These are phyloP conservation scores for Fukomys damarensis DNA, from an alignment of 2,113 vertebrate species.

Conservation along the genomic window DNA sequence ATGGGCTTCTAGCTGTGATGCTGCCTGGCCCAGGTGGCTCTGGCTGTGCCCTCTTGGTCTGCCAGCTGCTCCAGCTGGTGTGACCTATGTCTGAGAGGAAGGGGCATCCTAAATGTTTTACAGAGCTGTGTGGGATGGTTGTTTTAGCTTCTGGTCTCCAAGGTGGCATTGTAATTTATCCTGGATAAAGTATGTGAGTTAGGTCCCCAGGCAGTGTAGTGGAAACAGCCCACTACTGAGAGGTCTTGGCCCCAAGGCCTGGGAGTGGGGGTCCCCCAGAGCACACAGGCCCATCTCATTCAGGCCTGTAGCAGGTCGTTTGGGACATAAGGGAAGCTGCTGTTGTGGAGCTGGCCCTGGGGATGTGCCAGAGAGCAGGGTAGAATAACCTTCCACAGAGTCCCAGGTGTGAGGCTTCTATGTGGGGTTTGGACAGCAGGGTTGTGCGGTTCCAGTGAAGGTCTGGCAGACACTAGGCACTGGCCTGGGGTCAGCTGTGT, in stretches of 20 bases:
- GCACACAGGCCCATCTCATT: background rate
- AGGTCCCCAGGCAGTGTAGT: accelerated
- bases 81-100: no score
- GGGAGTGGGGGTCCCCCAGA: background rate
- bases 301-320: background rate
- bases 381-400: background rate
- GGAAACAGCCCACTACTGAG: background rate
- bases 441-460: background rate
- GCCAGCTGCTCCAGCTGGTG: background rate
- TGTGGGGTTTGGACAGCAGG: background rate
- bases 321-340: background rate
- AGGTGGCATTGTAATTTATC: background rate
- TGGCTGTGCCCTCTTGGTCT: accelerated
- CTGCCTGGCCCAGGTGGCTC: background rate
- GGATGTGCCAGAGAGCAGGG: background rate
- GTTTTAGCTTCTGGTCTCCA: background rate
- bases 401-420: accelerated
- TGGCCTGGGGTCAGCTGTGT: background rate
- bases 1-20: background rate
- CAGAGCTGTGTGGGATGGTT: background rate
- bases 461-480: background rate
- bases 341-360: background rate
- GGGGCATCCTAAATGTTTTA: background rate
- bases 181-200: background rate
- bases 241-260: background rate